phyloP scores from a whole-genome alignment of 2,113 vertebrate genomes.

The Trogon surrucura region DNA sequence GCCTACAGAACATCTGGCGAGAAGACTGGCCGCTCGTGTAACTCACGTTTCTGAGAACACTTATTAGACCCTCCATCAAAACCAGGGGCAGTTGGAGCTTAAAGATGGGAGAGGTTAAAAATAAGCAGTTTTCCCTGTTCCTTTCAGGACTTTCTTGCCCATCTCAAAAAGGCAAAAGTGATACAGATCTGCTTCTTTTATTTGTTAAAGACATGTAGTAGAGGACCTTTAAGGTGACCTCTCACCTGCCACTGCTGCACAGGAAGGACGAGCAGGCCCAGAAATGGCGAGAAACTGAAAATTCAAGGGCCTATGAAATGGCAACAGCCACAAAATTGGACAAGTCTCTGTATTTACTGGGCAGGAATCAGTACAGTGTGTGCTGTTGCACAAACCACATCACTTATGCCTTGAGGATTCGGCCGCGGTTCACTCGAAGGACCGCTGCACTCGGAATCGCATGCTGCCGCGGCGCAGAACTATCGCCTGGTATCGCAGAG shows the following conservation, averaged over 20 bases:
- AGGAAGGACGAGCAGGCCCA: background rate
- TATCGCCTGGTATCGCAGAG: background rate
- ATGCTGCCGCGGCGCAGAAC: background rate
- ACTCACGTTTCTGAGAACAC: background rate
- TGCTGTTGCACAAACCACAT: background rate
- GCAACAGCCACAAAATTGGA: background rate
- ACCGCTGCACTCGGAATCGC: background rate
- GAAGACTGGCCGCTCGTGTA: background rate
- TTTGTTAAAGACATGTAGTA: fast-evolving
- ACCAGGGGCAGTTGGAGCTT: background rate
- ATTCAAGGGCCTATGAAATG: background rate
- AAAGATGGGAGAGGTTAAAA: background rate
- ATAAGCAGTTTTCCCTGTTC: background rate
- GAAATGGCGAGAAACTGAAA: background rate
- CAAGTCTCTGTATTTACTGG: background rate
- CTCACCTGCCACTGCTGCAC: background rate
- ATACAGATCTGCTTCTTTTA: background rate
- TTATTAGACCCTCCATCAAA: background rate
- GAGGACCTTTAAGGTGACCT: background rate
- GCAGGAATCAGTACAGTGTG: background rate
- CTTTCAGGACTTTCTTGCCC: background rate
- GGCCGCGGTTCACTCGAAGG: background rate
- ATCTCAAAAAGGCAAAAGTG: fast-evolving
- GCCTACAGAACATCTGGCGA: background rate
- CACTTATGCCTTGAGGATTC: background rate